Percentiles rank a stretch among this genome's conserved stretches.
phyloP scores from a whole-genome alignment of 2,797 vertebrate genomes.

The Onychomys arenicola region DNA sequence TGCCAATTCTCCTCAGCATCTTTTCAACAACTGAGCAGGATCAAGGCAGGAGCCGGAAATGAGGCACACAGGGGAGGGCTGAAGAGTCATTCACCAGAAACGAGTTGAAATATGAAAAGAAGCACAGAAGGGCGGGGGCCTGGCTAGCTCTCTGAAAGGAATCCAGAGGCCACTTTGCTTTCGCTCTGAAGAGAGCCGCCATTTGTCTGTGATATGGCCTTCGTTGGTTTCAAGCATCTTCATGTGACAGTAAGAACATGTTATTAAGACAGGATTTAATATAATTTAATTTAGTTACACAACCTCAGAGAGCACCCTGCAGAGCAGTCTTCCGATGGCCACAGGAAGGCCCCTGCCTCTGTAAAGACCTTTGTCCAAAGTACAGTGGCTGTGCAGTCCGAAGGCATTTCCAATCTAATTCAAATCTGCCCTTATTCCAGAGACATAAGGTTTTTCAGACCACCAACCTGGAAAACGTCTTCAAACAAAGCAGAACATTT shows the following conservation, averaged over 20 bases:
- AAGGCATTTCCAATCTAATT: background rate
- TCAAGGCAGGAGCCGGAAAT: conserved; percentile 59
- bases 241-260: conserved; percentile 83
- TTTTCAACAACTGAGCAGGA: conserved; percentile 79
- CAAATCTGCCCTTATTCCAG: background rate
- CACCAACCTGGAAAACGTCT: background rate
- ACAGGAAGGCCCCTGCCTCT: conserved; percentile 64
- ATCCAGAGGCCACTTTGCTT: conserved; percentile 80
- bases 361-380: conserved; percentile 35
- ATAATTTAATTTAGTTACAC: conserved; percentile 65
- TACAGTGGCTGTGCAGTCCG: background rate
- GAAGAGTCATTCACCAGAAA: conserved; percentile 82
- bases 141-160: conserved; percentile 76
- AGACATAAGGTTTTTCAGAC: background rate
- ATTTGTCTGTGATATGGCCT: conserved; percentile 75
- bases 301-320: conserved; percentile 65
- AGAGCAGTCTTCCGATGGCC: conserved; percentile 63
- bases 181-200: conserved; percentile 79
- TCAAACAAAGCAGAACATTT: background rate
- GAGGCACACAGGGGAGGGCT: conserved; percentile 50
- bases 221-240: conserved; percentile 84
- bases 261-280: conserved; percentile 85
- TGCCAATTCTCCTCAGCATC: conserved; percentile 81
- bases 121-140: conserved; percentile 77
- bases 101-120: conserved; percentile 84